Base-by-base conservation (phyloP, 1,140 invertebrate genomes). In the Drosophila bifasciata region DNA sequence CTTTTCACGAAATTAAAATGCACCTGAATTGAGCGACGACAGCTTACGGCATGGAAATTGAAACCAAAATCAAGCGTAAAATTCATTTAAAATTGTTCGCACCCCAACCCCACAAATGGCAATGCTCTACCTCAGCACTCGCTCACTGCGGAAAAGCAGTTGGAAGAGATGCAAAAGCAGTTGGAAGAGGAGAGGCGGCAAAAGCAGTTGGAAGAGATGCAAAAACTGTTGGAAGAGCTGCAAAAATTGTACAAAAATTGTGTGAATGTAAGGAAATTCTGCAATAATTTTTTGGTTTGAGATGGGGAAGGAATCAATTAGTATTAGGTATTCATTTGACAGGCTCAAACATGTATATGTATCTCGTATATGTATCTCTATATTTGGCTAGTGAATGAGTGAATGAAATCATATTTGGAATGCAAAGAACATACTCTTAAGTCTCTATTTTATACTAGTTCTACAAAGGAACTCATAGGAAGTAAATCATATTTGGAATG, bases 21-120 rank as follows among this genome's bases (percentile, higher is more conserved):
- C 69, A 73, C 46, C 70, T 43, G 51, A 48, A 17, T 72, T 17
- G 28, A 21, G 58, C 36, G 41, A 44, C 58, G 74, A 60, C 57
- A 62, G 64, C 57, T 60, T 49, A 71, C 61, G 28, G 74, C 62
- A 85, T 85, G 59, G 76, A 85, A 80, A 83, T 83, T 83, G 79
- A 83, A 85, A 85, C 79, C 66, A 84, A 84, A 84, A 85, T 85
- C 71, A 85, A 76, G 79, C 79, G 79, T 76, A 85, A 85, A 84
- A 84, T 84, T 85, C 66, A 84, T 85, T 84, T 79, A 79, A 84
- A 79, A 84, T 76, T 76, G 66, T 79, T 84, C 43, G 39, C 62
- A 77, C 76, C 68, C 55, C 7, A 43, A 9, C 17, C 49, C 32
- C 43, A 15, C n/a, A n/a, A n/a, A n/a, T n/a, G 13, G 21, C 41